Evolutionary conservation across 2,888 invertebrate species (phyloP).

Genomic region (Lymantria monacha): DNA sequence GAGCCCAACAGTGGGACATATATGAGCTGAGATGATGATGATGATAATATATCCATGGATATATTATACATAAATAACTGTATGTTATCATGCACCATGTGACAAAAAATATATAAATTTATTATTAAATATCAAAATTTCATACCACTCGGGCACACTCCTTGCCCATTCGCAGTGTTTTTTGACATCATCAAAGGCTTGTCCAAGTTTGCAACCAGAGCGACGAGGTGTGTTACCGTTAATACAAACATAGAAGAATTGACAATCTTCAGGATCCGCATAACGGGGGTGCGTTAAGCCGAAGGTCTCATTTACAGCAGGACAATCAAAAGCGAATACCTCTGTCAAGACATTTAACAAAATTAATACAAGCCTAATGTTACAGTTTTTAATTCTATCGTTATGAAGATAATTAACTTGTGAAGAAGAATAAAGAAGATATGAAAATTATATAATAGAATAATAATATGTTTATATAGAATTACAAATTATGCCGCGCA

Average conservation of each 20-base stretch:
- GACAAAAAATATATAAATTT: no score
- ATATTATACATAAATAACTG: no score
- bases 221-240: conserved; percentile 92
- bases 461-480: no score
- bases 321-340: conserved; percentile 92
- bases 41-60: no score
- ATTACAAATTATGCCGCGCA: no score
- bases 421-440: no score
- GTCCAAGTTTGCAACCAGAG: conserved; percentile 93
- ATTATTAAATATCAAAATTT: conserved; percentile 1
- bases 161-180: conserved; percentile 93
- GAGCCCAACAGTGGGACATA: no score
- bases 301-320: conserved; percentile 87
- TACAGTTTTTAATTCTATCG: no score
- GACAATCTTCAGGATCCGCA: conserved; percentile 94
- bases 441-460: no score
- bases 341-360: conserved; percentile 72
- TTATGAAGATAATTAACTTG: no score
- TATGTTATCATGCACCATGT: no score
- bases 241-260: conserved; percentile 95
- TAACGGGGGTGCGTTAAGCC: conserved; percentile 92
- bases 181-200: conserved; percentile 91
- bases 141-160: conserved; percentile 94
- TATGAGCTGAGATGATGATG: no score
- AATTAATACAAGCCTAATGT: not conserved